Conservation (phyloP, 1,140 invertebrate species). For the Lanistes nyassanus region DNA sequence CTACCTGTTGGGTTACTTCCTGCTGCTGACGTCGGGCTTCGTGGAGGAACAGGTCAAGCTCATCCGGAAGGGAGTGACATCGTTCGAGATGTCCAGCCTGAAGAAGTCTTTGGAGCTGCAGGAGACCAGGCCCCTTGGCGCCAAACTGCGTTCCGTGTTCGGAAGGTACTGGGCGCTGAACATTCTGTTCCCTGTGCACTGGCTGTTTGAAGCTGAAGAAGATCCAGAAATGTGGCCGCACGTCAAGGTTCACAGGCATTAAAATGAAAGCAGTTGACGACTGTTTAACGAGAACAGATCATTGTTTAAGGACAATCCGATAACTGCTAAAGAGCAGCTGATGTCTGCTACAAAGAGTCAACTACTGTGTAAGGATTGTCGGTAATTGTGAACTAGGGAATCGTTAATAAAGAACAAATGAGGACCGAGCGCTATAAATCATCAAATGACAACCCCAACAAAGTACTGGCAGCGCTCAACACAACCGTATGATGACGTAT, state of each 20-base stretch:
- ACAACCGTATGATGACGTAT: too few relatives aligned
- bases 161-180: constrained; percentile 43
- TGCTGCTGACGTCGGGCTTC: constrained; percentile 29
- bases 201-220: constrained; percentile 35
- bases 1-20: constrained; percentile 31
- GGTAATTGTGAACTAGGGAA: too few relatives aligned
- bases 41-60: constrained; percentile 20
- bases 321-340: too few relatives aligned
- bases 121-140: constrained; percentile 28
- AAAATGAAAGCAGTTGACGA: too few relatives aligned
- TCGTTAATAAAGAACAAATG: too few relatives aligned
- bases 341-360: too few relatives aligned
- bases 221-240: constrained; percentile 45
- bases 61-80: constrained; percentile 38
- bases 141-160: constrained; percentile 39
- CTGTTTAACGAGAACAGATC: too few relatives aligned
- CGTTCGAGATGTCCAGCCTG: constrained; percentile 34
- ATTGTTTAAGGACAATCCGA: too few relatives aligned
- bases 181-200: constrained; percentile 41
- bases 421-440: too few relatives aligned
- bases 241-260: constrained; percentile 36
- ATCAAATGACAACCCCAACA: too few relatives aligned
- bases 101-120: constrained; percentile 36
- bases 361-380: too few relatives aligned
- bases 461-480: too few relatives aligned